Conservation (phyloP, 2,888 invertebrate genomes). For the Ferrisia virgata region DNA sequence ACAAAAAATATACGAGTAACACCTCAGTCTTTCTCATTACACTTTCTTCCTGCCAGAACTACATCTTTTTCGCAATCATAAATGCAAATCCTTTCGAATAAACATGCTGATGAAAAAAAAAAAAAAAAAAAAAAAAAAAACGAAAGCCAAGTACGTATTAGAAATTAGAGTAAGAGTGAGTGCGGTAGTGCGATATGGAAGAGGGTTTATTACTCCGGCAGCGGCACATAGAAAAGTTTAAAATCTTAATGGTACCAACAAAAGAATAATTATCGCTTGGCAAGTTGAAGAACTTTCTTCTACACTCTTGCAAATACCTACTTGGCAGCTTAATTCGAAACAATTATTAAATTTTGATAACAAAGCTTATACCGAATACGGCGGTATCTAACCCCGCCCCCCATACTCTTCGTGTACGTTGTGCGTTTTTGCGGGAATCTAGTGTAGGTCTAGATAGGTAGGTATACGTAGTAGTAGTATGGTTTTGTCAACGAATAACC, state of each 20-base stretch:
- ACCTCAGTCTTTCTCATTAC: too few relatives aligned
- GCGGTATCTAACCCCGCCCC: not conserved
- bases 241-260: not conserved
- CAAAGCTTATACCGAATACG: not conserved
- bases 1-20: too few relatives aligned
- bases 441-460: too few relatives aligned
- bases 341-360: slow-evolving; percentile 13
- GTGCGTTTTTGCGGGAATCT: too few relatives aligned
- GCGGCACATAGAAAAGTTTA: not conserved
- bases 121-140: too few relatives aligned
- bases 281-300: not conserved
- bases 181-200: too few relatives aligned
- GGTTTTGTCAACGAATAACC: not conserved
- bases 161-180: too few relatives aligned
- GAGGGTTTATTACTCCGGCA: too few relatives aligned
- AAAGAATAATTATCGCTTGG: not conserved
- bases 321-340: not conserved
- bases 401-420: not conserved
- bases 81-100: not conserved
- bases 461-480: too few relatives aligned
- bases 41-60: too few relatives aligned
- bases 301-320: not conserved
- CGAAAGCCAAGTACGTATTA: too few relatives aligned
- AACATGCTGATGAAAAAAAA: too few relatives aligned
- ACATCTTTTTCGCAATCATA: not conserved